A percentile compares a stretch with the other conserved stretches of the same genome.
Evolutionary conservation across 2,888 invertebrate species (phyloP).

Genomic region (Enchytraeus crypticus): DNA sequence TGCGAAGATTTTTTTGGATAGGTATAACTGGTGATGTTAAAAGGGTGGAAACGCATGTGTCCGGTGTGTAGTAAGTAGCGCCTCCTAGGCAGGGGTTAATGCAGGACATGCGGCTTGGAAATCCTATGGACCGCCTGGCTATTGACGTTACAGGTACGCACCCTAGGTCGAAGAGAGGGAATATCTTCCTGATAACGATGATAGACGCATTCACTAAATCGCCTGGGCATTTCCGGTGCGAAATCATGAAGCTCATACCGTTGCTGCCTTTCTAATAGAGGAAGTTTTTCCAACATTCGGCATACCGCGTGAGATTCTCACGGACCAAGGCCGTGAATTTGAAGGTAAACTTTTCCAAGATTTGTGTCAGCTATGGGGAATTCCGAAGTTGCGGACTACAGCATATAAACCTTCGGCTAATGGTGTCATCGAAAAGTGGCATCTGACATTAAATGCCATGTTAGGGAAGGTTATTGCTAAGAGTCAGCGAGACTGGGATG

Average conservation of each 20-base stretch:
- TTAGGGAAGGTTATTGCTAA: background rate
- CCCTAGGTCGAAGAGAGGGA: background rate
- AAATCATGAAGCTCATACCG: background rate
- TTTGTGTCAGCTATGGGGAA: background rate
- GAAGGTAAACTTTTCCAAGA: background rate
- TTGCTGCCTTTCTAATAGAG: background rate
- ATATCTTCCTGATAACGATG: background rate
- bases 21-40: background rate
- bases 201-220: slow-evolving; percentile 2
- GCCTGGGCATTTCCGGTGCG: background rate
- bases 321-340: slow-evolving; percentile 3
- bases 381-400: slow-evolving; percentile 1
- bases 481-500: slow-evolving; percentile 4
- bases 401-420: background rate
- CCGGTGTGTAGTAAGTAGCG: background rate
- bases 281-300: background rate
- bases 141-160: slow-evolving; percentile 3
- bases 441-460: slow-evolving; percentile 1
- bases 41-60: too few relatives aligned
- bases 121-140: background rate
- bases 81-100: background rate
- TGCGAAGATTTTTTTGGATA: background rate
- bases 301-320: background rate
- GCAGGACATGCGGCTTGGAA: background rate
- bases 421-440: background rate